Evolutionary conservation across 2,113 vertebrate species (phyloP), one percentile per base, ranked within the genome.

Genomic region (Tamias sibiricus): DNA sequence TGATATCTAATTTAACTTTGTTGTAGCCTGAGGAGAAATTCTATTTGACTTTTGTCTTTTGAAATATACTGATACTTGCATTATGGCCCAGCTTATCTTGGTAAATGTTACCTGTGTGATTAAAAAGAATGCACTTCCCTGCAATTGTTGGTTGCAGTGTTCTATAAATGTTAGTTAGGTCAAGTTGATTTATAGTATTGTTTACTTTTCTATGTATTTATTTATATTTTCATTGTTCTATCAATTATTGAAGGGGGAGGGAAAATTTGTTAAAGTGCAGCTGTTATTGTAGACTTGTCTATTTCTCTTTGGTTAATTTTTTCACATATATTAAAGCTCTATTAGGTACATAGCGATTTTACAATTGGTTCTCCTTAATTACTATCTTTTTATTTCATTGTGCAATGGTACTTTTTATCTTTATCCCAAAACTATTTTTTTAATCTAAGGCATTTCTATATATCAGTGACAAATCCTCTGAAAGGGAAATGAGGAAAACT

Each of bases 1-100:
- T 85, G 28, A 44, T 62, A 66, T 47, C 77, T 69, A 71, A 96
- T 64, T 71, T 71, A 90, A 82, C 72, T 96, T 32, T 85, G 6
- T 52, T 40, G 17, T 57, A 49, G 26, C 57, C 24, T 62, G 75
- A 62, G 66, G 87, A 87, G 37, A 93, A 72, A 85, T 86, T 72
- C 22, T n/a, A 62, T 52, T 84, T 94, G 32, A 49, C 59, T 92
- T 86, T 28, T 62, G 12, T 64, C 3, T 87, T 87, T 92, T 52
- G 49, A 88, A 44, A 24, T 37, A 2, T 54, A 64, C 24, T 89
- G 26, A 49, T 52, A 49, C 14, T 89, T 87, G 30, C 6, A 66
- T 20, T 80, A 54, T 57, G 59, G 28, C 28, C 28, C 28, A 87
- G 16, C 13, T 42, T 91, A 52, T 81, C 59, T 87, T 94, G 75